These are phyloP conservation scores for Phalloptychus januarius DNA, from an alignment of 2,797 vertebrate species.

Conservation along the genomic window DNA sequence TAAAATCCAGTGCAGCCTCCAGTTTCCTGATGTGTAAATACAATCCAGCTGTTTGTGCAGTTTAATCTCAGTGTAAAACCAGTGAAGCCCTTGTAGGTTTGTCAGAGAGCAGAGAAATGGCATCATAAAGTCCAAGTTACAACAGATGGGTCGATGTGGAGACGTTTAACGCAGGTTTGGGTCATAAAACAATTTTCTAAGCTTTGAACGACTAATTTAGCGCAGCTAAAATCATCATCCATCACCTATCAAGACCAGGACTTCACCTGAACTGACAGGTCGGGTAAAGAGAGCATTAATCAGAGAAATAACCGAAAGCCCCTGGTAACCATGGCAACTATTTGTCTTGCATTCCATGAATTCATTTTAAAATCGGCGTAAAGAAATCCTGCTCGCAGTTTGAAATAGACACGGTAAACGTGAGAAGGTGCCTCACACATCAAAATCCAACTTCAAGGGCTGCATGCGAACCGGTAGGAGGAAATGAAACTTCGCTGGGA, in stretches of 20 bases:
- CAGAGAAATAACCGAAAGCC: background rate
- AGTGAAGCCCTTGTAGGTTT: background rate
- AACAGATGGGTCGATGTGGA: background rate
- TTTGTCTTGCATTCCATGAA: background rate
- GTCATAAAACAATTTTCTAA: background rate
- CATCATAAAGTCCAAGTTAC: background rate
- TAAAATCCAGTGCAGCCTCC: background rate
- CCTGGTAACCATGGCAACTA: background rate
- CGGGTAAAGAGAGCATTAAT: background rate
- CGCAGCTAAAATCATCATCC: background rate
- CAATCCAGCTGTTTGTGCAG: background rate
- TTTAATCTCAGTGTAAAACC: background rate
- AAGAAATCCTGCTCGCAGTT: background rate
- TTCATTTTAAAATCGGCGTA: background rate
- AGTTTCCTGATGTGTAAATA: background rate
- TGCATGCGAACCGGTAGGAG: background rate
- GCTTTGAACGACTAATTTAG: background rate
- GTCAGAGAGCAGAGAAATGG: background rate
- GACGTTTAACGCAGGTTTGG: background rate
- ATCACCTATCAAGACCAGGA: background rate
- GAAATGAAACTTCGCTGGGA: background rate
- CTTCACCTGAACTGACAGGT: background rate
- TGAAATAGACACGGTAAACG: background rate
- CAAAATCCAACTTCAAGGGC: background rate
- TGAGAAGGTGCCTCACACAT: background rate